A percentile compares a stretch with the other conserved stretches of the same genome.
These are phyloP conservation scores for Apus apus DNA, from an alignment of 2,113 vertebrate genomes.

Conservation along the genomic window DNA sequence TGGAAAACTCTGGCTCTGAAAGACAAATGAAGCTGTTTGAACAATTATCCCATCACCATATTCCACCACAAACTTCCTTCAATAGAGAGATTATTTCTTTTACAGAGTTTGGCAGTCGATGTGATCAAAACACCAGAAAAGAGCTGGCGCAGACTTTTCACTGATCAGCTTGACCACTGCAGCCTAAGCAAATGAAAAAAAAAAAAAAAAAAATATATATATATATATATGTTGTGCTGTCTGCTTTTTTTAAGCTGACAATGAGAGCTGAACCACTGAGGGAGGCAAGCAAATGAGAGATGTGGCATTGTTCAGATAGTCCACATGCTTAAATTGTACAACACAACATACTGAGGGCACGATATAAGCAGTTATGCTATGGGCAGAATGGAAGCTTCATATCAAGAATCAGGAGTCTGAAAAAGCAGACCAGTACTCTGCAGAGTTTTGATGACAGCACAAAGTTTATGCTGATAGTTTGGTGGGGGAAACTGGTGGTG, in stretches of 20 bases:
- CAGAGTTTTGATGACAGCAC: not conserved
- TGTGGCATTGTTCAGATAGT: not conserved
- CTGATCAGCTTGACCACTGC: constrained; percentile 19
- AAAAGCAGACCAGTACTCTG: not conserved
- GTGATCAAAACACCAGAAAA: constrained; percentile 14
- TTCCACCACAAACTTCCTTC: not conserved
- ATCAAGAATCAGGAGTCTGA: not conserved
- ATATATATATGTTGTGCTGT: not conserved
- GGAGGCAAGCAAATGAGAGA: not conserved
- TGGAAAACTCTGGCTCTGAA: not conserved
- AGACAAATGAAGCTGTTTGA: not conserved
- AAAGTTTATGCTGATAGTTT: not conserved
- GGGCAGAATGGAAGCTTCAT: not conserved
- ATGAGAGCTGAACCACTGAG: not conserved
- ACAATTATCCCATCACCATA: not conserved
- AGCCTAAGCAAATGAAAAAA: not conserved
- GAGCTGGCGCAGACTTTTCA: not conserved
- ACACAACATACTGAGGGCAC: not conserved
- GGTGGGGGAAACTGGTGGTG: not conserved
- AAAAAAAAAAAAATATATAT: not conserved
- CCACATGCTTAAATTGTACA: not conserved
- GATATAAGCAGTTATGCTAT: not conserved
- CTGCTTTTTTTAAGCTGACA: not conserved
- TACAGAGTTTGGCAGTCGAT: not conserved
- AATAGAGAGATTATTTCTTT: not conserved